Conservation (phyloP, 2,888 invertebrate species). For the Microdon myrmicae region DNA sequence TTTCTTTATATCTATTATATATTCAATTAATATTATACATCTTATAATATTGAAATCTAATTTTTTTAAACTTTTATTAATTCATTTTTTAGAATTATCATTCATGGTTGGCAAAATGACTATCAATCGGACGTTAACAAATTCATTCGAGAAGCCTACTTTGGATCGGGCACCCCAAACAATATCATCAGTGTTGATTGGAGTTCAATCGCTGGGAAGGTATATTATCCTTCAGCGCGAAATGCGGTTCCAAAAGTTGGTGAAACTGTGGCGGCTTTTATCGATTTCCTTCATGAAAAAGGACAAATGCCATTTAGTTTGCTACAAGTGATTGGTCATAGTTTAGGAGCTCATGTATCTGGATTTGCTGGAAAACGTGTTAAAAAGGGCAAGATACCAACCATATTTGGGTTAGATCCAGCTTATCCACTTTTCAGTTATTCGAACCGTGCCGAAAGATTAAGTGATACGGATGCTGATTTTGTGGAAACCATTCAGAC, state of each 20-base stretch:
- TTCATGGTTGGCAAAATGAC: conserved; percentile 71
- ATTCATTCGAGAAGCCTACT: conserved; percentile 63
- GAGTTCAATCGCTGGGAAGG: conserved; percentile 63
- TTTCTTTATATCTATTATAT: background rate
- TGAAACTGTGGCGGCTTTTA: conserved; percentile 56
- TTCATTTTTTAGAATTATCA: conserved; percentile 58
- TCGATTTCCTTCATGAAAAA: conserved; percentile 67
- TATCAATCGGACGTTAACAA: conserved; percentile 61
- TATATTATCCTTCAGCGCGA: conserved; percentile 70
- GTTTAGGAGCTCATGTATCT: conserved; percentile 72
- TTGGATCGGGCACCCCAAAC: conserved; percentile 69
- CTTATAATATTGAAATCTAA: background rate
- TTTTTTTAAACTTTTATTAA: background rate
- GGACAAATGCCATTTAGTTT: conserved; percentile 67
- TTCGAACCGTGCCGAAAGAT: conserved; percentile 55
- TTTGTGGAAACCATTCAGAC: conserved; percentile 64
- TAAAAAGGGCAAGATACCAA: conserved; percentile 69
- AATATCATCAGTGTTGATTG: conserved; percentile 72
- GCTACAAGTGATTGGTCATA: conserved; percentile 71
- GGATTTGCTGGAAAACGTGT: conserved; percentile 72
- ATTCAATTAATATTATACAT: background rate
- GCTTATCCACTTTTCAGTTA: conserved; percentile 60
- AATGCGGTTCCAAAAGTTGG: conserved; percentile 61
- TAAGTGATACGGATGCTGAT: conserved; percentile 57
- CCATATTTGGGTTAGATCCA: conserved; percentile 69